Percentiles rank a stretch among this genome's conserved stretches.
phyloP scores from a whole-genome alignment of 2,113 vertebrate species.

The Acinonyx jubatus region DNA sequence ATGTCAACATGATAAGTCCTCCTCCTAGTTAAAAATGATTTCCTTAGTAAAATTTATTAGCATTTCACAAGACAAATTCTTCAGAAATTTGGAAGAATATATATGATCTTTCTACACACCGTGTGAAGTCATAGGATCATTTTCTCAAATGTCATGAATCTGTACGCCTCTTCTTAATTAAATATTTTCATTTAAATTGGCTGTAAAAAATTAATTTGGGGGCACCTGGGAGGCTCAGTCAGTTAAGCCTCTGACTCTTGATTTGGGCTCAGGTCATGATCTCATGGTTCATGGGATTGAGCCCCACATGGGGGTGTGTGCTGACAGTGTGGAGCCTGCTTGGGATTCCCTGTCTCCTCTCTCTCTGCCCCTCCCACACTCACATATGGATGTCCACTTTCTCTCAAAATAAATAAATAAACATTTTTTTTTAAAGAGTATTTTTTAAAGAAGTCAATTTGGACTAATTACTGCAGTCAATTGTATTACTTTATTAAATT shows the following conservation, averaged over 20 bases:
- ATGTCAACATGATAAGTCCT: not conserved
- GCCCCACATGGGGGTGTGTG: too few relatives aligned
- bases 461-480: not conserved
- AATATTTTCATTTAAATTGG: slow-evolving; percentile 24
- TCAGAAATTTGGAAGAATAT: slow-evolving; percentile 21
- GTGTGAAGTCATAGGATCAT: not conserved
- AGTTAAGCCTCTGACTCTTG: too few relatives aligned
- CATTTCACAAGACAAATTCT: not conserved
- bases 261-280: too few relatives aligned
- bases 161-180: not conserved
- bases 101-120: not conserved
- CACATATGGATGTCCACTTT: too few relatives aligned
- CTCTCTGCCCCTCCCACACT: too few relatives aligned
- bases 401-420: too few relatives aligned
- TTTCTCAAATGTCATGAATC: not conserved
- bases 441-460: slow-evolving; percentile 5
- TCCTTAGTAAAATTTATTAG: slow-evolving; percentile 3
- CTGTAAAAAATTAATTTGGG: not conserved
- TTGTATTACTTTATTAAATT: slow-evolving; percentile 52
- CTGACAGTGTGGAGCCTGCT: too few relatives aligned
- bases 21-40: not conserved
- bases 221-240: too few relatives aligned
- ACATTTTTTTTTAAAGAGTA: too few relatives aligned
- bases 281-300: too few relatives aligned
- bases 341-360: too few relatives aligned